phyloP scores from a whole-genome alignment of 1,140 invertebrate species.

The Cherax quadricarinatus region DNA sequence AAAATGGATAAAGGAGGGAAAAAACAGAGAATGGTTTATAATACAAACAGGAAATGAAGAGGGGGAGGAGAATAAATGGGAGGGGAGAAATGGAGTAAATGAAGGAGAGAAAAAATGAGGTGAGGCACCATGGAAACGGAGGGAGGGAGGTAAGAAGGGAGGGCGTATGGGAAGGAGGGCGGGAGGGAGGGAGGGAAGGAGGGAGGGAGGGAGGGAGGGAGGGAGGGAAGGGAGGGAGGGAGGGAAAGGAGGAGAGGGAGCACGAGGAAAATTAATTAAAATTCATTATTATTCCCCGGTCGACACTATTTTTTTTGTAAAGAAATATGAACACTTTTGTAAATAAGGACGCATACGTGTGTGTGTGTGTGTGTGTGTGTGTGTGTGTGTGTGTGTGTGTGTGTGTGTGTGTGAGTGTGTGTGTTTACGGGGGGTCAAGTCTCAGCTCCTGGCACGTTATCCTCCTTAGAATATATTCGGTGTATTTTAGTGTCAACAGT shows the following conservation, averaged over 20 bases:
- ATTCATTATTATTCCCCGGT: neutral
- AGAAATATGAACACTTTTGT: neutral
- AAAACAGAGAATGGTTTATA: neutral
- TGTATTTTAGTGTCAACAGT: too few relatives aligned
- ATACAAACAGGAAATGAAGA: too few relatives aligned
- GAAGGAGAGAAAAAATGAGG: neutral
- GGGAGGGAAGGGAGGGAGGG: neutral
- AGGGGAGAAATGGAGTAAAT: too few relatives aligned
- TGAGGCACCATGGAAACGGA: neutral
- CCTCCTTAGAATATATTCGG: too few relatives aligned
- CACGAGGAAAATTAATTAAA: neutral
- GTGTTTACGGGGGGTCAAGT: too few relatives aligned
- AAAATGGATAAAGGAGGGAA: neutral
- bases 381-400: too few relatives aligned
- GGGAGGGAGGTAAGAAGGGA: neutral
- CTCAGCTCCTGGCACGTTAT: too few relatives aligned
- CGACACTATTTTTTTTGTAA: neutral
- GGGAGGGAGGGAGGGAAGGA: too few relatives aligned
- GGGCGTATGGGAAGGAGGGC: too few relatives aligned
- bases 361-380: too few relatives aligned
- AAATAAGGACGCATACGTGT: neutral
- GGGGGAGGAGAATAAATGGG: too few relatives aligned
- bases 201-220: neutral
- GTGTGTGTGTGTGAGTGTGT: too few relatives aligned
- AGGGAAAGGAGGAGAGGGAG: neutral